Base-by-base conservation (phyloP, 1,140 invertebrate species). In the Drosophila pallidifrons region DNA sequence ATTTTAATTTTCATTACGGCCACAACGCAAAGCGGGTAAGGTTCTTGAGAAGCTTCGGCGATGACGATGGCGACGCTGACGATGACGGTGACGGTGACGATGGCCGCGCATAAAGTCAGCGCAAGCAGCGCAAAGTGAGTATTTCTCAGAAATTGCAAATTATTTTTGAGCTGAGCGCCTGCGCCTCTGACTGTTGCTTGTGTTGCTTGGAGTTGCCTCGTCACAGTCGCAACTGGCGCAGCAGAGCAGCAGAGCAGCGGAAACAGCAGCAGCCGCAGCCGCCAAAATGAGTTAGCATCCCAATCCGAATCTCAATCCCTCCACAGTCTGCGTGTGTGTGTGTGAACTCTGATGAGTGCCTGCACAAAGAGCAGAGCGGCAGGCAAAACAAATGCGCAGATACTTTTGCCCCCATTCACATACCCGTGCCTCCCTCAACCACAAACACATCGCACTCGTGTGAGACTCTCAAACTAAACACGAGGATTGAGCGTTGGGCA, bases 71-170 rank as follows among this genome's bases (percentile, higher is more conserved):
- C 55, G 58, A 41, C 47, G 66, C 3, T 16, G 30, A 25, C 45
- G n/a, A 30, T 30, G 15, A 41, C 47, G 54, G 13, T 13, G 30
- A 30, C 54, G 30, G 10, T 30, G 52, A 16, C 75, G 75, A 57
- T 69, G 85, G 76, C 76, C 66, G 70, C 79, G 63, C 77, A 76
- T 76, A 71, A 87, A 79, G 82, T 76, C 81, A 78, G 60, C 82
- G 76, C 78, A 61, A 79, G 82, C 82, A 87, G 71, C 79, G 49
- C 79, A 88, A 82, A 75, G 66, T 88, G 83, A 89, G 85, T 88
- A 89, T 89, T 89, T 89, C 85, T 87, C 88, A 89, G 85, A 89
- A 89, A 89, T 89, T 89, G 85, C 81, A 89, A 89, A 89, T 89
- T 89, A 89, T 89, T 89, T 89, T 90, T 89, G 85, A 89, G 86